phyloP scores from a whole-genome alignment of 2,113 vertebrate species.

The Scartelaos histophorus region DNA sequence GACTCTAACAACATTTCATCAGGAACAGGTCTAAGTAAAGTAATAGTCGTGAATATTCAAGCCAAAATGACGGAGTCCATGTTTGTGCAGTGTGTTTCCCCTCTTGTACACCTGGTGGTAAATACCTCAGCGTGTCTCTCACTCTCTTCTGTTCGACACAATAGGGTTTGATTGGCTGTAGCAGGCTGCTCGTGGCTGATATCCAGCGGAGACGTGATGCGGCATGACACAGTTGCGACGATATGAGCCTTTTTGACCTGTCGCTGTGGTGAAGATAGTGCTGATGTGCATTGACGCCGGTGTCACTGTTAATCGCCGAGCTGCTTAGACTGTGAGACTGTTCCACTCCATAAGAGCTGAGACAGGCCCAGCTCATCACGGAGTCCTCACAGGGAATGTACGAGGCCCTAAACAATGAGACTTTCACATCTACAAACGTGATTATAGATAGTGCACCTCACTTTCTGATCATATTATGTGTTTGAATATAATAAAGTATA shows the following conservation, averaged over 20 bases:
- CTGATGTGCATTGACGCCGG: neutral
- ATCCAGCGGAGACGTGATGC: neutral
- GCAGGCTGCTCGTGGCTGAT: neutral
- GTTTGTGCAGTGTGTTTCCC: neutral
- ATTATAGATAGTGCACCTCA: too few relatives aligned
- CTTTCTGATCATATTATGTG: too few relatives aligned
- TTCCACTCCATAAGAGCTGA: neutral
- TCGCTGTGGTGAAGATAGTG: neutral
- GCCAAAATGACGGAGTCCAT: too few relatives aligned
- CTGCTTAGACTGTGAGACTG: neutral
- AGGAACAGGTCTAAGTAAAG: too few relatives aligned
- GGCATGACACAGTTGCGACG: neutral
- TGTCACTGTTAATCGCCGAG: neutral
- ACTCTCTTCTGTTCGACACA: neutral
- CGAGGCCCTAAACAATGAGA: neutral
- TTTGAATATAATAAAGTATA: too few relatives aligned
- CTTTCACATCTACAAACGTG: too few relatives aligned
- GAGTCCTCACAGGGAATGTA: neutral
- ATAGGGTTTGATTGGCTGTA: neutral
- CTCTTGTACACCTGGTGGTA: neutral
- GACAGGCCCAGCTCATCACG: neutral
- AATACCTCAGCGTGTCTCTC: neutral
- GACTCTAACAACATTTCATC: too few relatives aligned
- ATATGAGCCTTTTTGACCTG: conserved; percentile 3
- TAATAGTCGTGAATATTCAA: too few relatives aligned